Evolutionary conservation across 2,888 invertebrate species (phyloP).

Genomic region (Cybosia mesomella): DNA sequence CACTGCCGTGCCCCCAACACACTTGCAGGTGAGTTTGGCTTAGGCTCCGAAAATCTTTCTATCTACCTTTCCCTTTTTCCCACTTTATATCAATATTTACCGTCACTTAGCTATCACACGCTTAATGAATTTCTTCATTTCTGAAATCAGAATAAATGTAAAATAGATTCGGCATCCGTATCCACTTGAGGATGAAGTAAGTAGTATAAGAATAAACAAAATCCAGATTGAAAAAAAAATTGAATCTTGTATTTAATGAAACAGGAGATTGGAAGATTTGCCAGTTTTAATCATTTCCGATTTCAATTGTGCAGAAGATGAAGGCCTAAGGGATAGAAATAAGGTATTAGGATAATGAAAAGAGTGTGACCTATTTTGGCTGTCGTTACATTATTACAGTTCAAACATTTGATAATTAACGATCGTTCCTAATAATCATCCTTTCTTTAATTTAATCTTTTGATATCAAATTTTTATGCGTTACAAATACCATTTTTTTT

Average conservation of each 20-base stretch:
- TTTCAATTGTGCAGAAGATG: conserved; percentile 6
- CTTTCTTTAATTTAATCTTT: no score
- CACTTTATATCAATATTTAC: no score
- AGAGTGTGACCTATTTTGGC: neutral
- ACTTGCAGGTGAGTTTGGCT: no score
- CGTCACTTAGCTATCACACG: neutral
- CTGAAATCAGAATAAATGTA: neutral
- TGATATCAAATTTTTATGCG: no score
- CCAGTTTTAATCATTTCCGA: conserved; percentile 33
- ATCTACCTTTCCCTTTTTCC: no score
- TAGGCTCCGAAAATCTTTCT: no score
- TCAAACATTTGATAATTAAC: neutral
- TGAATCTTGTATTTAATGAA: conserved; percentile 25
- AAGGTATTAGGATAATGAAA: neutral
- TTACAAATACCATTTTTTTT: no score
- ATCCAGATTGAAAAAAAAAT: conserved; percentile 30
- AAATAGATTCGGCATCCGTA: neutral
- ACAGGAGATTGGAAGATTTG: conserved; percentile 40
- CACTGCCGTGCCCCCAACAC: no score
- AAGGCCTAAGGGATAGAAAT: neutral
- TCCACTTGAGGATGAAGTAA: neutral
- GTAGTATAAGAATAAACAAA: conserved; percentile 5
- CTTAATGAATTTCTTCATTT: neutral
- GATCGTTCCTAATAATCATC: neutral
- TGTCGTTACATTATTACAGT: neutral